Evolutionary conservation across 2,113 vertebrate genomes (phyloP), one percentile per base, ranked within the genome.

Genomic region (Sclerurus mexicanus): DNA sequence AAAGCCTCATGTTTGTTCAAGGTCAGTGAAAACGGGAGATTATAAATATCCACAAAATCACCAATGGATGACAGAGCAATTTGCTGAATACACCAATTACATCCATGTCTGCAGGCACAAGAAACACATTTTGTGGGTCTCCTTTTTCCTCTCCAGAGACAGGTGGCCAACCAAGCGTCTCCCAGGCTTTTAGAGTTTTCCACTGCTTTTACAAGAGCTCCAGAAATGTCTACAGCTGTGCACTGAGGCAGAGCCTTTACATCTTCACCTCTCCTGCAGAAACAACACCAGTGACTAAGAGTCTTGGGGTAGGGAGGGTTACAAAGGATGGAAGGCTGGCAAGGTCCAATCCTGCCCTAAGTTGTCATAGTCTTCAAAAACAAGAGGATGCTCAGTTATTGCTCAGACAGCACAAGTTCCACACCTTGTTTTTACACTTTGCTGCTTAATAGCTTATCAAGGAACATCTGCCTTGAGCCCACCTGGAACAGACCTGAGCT

Each of bases 231-330:
- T 23, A 49, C 5, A 31, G 9, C 9, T 75, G 14, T 47, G 44
- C 31, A 35, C 20, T 1, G 1, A 23, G 35, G 33, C 4, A 55
- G 47, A 76, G n/a, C n/a, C 31, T 52, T 71, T 46, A 6, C 19
- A 52, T 6, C 14, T 67, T 66, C 39, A 37, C 35, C 7, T 72
- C 46, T 35, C 22, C 64, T 30, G 2, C 2, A 72, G 39, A 77
- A 58, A 50, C 30, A 17, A 31, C 5, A 18, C 7, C 71, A 44
- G 30, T 9, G 30, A 50, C 7, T 33, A 39, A 39, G 13, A 20
- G 12, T 10, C 53, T 30, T 0, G 0, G 13, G 20, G 15, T 4
- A 42, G 10, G n/a, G 14, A 82, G 8, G 37, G 42, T 82, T 15
- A 35, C 15, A 31, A 64, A 69, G 10, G 24, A 39, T 14, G 14